Conservation (phyloP, 1,140 invertebrate genomes). For the Drosophila virilis region DNA sequence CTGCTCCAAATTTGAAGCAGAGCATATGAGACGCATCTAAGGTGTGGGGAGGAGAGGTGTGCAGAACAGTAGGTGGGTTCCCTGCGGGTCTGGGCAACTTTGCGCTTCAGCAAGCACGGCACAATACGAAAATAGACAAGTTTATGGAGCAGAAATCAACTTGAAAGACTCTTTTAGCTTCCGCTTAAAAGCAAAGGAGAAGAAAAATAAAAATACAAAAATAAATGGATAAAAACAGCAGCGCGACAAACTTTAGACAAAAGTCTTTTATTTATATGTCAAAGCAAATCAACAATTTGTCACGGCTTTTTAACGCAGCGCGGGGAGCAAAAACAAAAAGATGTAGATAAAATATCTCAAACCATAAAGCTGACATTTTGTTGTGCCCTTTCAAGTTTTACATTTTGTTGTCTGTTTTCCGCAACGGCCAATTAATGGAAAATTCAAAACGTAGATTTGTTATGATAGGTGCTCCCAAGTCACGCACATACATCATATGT, state of each 20-base stretch:
- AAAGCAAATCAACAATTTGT: conserved; percentile 60
- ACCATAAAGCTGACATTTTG: conserved; percentile 32
- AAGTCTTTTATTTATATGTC: conserved; percentile 55
- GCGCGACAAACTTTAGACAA: conserved; percentile 39
- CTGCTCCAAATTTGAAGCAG: conserved; percentile 69
- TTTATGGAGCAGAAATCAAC: conserved; percentile 82
- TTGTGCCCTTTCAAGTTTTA: conserved; percentile 38
- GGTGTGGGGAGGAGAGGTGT: conserved; percentile 1
- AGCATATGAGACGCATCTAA: conserved; percentile 31
- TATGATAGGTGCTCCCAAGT: conserved; percentile 38
- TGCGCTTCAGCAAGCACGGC: conserved; percentile 66
- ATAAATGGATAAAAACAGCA: conserved; percentile 10
- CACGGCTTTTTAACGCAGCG: conserved; percentile 39
- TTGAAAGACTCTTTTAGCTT: conserved; percentile 81
- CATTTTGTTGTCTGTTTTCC: conserved; percentile 13
- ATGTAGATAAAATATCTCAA: conserved; percentile 27
- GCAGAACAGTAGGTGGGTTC: conserved; percentile 13
- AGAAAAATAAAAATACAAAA: conserved; percentile 40
- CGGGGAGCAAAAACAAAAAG: background rate
- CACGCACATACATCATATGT: conserved; percentile 19
- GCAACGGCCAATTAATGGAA: conserved; percentile 36
- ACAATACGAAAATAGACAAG: conserved; percentile 76
- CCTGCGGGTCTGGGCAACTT: conserved; percentile 26
- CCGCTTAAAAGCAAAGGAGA: conserved; percentile 62
- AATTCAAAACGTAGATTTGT: conserved; percentile 7